Base-by-base conservation (phyloP, 1,140 invertebrate species). In the Drosophila yakuba region DNA sequence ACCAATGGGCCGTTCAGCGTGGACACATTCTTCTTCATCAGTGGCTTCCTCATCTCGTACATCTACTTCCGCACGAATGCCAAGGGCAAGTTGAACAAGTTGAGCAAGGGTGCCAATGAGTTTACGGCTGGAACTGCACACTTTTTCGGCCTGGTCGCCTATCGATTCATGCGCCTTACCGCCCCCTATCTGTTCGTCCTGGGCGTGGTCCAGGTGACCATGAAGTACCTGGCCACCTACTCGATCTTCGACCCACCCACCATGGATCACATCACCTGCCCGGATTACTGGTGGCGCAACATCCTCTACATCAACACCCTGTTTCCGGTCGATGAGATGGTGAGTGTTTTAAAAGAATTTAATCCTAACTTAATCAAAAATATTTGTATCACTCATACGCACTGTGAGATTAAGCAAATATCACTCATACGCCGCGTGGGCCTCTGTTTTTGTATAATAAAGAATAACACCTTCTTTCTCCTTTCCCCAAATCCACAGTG, bases 1-100 rank as follows among this genome's bases (percentile, higher is more conserved):
- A 95, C 96, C 12, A 98, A 98, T 92, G 97, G 96, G 0, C 95
- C 96, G 0, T 97, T 97, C 92, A 97, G 97, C 69, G 97, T 98
- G 0, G 97, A 98, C 88, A 97, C 97, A 0, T 98, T 98, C 93
- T 98, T 98, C 94, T 97, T 97, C 89, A 93, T 92, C 55, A 96
- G 96, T 57, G 96, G 96, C 17, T 94, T 97, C 78, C 93, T 97
- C 78, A 96, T 97, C 17, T 95, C 96, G 10, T 97, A 96, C 89
- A 93, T 97, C n/a, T 97, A 97, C 91, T 97, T 97, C 93, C 94
- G 96, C 17, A 96, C 96, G 7, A 96, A 95, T 79, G 95, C 96
- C 14, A 96, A 96, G 88, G 95, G 96, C 41, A 96, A 96, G 80
- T 92, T 97, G 57, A 96, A 96, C 59, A 94, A 95, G 55, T 93